These are phyloP conservation scores for Achroia grisella DNA, from an alignment of 1,140 invertebrate species.

Conservation along the genomic window DNA sequence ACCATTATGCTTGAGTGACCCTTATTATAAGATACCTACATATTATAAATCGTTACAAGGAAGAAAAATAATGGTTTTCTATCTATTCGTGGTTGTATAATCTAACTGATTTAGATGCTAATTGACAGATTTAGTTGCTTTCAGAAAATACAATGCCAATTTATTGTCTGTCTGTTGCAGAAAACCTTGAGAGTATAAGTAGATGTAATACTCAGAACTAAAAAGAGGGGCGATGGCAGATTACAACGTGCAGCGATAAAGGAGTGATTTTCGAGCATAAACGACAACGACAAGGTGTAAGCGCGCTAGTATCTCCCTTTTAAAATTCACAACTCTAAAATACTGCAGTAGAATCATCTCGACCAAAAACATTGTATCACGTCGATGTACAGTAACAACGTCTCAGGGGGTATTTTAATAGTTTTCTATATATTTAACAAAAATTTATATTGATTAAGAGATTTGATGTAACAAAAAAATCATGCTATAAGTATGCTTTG, in stretches of 20 bases:
- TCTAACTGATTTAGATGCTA: no score
- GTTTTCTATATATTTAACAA: not conserved
- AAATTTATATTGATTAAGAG: not conserved
- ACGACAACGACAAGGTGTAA: constrained; percentile 15
- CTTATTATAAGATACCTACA: no score
- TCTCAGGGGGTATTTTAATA: constrained; percentile 2
- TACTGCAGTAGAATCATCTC: not conserved
- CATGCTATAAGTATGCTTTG: not conserved
- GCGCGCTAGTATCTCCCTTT: not conserved
- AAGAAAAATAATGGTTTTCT: no score
- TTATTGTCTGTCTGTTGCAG: no score
- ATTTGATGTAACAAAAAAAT: not conserved
- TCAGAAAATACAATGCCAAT: no score
- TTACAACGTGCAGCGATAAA: constrained; percentile 18
- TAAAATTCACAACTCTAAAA: not conserved
- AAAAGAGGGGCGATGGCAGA: constrained; percentile 9
- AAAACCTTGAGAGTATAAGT: not conserved
- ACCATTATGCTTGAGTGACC: no score
- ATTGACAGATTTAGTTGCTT: no score
- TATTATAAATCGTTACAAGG: no score
- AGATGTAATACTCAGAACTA: constrained; percentile 14
- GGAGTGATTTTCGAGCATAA: constrained; percentile 15
- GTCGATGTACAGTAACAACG: not conserved
- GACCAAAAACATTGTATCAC: not conserved
- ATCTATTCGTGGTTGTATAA: no score